Evolutionary conservation across 23 tunicate species (phyloP).

Genomic region (Ciona savignyi): DNA sequence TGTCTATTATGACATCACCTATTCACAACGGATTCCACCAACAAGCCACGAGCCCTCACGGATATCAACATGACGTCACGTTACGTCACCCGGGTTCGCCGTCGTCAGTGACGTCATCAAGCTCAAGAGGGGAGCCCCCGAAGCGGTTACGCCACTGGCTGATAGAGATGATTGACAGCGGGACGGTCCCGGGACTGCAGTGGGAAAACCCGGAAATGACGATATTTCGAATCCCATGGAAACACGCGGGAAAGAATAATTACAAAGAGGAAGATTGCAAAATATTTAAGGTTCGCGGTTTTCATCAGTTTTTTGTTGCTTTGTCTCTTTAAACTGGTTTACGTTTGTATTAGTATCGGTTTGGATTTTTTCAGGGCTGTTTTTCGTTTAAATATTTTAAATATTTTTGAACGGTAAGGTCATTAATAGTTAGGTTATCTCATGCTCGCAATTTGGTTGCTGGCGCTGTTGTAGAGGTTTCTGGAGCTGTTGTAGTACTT

Average conservation of each 20-base stretch:
- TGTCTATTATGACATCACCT: neutral
- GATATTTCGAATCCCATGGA: slow-evolving; percentile 92
- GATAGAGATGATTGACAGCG: slow-evolving; percentile 85
- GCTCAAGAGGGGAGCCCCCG: slow-evolving; percentile 1
- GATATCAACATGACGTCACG: neutral
- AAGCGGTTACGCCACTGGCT: slow-evolving; percentile 67
- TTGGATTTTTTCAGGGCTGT: no score
- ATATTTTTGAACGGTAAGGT: no score
- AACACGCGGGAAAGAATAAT: slow-evolving; percentile 91
- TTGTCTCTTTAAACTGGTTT: no score
- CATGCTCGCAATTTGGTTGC: no score
- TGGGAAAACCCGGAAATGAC: slow-evolving; percentile 71
- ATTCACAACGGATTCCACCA: neutral
- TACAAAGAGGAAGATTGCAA: slow-evolving; percentile 88
- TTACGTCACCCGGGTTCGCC: neutral
- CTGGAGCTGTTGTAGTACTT: no score
- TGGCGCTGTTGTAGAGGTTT: no score
- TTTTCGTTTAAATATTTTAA: no score
- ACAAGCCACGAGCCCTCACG: neutral
- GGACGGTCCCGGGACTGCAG: slow-evolving; percentile 69
- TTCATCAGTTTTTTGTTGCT: no score
- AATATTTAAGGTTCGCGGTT: slow-evolving; percentile 69
- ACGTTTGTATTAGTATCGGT: no score
- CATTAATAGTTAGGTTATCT: no score
- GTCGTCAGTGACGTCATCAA: neutral